These are phyloP conservation scores for Cyrtonyx montezumae DNA, from an alignment of 2,113 vertebrate species.

Conservation along the genomic window DNA sequence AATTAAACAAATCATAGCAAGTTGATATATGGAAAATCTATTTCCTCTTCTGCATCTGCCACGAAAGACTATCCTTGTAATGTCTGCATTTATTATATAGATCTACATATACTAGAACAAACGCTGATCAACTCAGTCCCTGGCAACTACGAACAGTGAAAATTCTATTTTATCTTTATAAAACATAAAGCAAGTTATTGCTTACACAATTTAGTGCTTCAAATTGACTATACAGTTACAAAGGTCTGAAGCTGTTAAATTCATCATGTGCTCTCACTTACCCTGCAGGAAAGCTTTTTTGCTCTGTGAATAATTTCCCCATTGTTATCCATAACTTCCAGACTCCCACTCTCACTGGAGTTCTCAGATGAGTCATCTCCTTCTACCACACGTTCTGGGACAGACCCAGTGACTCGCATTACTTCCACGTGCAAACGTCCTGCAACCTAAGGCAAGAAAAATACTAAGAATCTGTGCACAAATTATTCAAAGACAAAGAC, in stretches of 20 bases:
- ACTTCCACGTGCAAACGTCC: constrained; percentile 94
- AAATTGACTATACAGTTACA: not conserved
- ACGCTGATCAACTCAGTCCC: not conserved
- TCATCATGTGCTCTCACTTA: constrained; percentile 54
- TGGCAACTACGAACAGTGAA: not conserved
- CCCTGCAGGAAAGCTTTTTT: constrained; percentile 93
- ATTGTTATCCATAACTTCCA: constrained; percentile 89
- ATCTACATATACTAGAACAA: not conserved
- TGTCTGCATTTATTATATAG: not conserved
- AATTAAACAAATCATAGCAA: not conserved
- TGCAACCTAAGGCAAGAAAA: constrained; percentile 82
- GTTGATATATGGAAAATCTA: not conserved
- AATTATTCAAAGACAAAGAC: not conserved
- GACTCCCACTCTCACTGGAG: constrained; percentile 93
- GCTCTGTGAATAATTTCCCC: constrained; percentile 92
- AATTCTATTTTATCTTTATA: not conserved
- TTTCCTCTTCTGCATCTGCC: not conserved
- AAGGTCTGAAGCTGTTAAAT: not conserved
- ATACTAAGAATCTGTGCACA: not conserved
- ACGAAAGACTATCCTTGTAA: not conserved
- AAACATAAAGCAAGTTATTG: not conserved
- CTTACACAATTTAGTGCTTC: not conserved
- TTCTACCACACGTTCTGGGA: constrained; percentile 87
- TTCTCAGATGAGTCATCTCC: constrained; percentile 97
- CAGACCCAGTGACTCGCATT: constrained; percentile 87